Conservation (phyloP, 2,113 vertebrate genomes). For the Menidia beryllina region DNA sequence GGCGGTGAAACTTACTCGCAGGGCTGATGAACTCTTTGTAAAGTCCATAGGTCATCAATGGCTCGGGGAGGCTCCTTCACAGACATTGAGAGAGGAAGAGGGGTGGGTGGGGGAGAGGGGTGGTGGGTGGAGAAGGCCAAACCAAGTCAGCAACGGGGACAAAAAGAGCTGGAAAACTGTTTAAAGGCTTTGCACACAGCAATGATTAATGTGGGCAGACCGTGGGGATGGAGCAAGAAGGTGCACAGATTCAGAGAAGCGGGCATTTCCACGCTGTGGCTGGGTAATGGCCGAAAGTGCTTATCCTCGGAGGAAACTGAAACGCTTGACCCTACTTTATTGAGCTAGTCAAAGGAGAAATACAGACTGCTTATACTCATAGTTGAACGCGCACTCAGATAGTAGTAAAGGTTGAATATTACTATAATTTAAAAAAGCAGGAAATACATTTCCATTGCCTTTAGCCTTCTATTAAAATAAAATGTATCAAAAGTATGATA, state of each 20-base stretch:
- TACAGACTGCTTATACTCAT: slow-evolving; percentile 10
- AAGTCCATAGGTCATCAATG: slow-evolving; percentile 95
- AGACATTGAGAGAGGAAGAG: slow-evolving; percentile 49
- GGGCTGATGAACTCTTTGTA: slow-evolving; percentile 95
- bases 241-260: slow-evolving; percentile 74
- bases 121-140: slow-evolving; percentile 40
- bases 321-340: slow-evolving; percentile 53
- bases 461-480: too few species aligned
- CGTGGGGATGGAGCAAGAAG: slow-evolving; percentile 77
- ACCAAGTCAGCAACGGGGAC: slow-evolving; percentile 60
- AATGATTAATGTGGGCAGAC: slow-evolving; percentile 79
- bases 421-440: not conserved
- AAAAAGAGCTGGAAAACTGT: slow-evolving; percentile 75
- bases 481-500: too few species aligned
- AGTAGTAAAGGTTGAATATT: not conserved
- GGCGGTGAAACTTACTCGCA: slow-evolving; percentile 86
- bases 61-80: slow-evolving; percentile 94
- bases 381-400: slow-evolving; percentile 4
- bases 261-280: slow-evolving; percentile 76
- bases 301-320: slow-evolving; percentile 69
- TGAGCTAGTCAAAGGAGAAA: slow-evolving; percentile 38
- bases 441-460: too few species aligned
- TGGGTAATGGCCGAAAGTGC: slow-evolving; percentile 68
- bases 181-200: slow-evolving; percentile 77
- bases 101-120: not conserved